Base-by-base conservation (phyloP, 2,888 invertebrate species). In the Trypoxylon attenuatum region DNA sequence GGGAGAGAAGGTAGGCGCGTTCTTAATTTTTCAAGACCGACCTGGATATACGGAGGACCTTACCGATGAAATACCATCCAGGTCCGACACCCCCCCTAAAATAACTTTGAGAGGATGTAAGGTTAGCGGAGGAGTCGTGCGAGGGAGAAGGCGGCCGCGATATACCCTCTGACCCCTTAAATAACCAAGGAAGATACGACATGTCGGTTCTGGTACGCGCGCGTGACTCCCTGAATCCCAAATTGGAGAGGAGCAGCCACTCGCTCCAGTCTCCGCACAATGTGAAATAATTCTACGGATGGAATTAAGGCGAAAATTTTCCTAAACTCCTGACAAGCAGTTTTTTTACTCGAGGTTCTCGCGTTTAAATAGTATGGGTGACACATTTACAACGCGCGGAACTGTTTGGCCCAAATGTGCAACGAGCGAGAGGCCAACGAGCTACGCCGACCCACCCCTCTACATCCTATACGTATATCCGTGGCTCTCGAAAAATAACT, bases 91-190 rank as follows among this genome's bases (percentile, higher is more conserved):
- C 46, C 47, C 55, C 61, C 61, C 52, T 61, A 66, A 68, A 68
- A 61, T 68, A 68, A 68, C 67, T 66, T 66, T 53, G 61, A 67
- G 66, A 61, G 25, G 8, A n/a, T n/a, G n/a, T n/a, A n/a, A n/a
- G n/a, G n/a, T n/a, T n/a, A n/a, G n/a, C n/a, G n/a, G n/a, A n/a
- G n/a, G n/a, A n/a, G n/a, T 39, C 16, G 21, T 15, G 19, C 18
- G 16, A 54, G 59, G 39, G 27, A 39, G 29, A 38, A 53, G 54
- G 59, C n/a, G n/a, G n/a, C 49, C 39, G 38, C 43, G 41, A 54
- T 45, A 43, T 21, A 33, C 33, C 38, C 63, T 59, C 62, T 69
- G 65, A 72, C 71, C 71, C 72, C 65, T 71, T 61, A 65, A 72
- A 72, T 69, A 72, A 72, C 55, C 61, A 66, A 68, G 50, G 64